A percentile compares a stretch with the other conserved stretches of the same genome.
phyloP scores from a whole-genome alignment of 2,113 vertebrate genomes.

The Dipodomys stephensi region DNA sequence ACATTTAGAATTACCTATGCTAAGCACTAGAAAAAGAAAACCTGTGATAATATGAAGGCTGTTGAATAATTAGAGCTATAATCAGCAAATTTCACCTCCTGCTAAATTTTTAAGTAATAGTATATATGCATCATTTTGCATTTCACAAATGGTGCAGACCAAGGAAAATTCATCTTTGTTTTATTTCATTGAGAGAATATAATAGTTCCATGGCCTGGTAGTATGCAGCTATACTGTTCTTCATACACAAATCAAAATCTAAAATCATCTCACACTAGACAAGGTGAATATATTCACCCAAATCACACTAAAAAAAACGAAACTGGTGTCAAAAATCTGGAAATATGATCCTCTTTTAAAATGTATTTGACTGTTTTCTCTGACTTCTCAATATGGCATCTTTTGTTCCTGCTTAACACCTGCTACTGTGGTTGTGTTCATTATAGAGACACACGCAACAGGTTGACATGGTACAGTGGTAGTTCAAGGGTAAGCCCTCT shows the following conservation, averaged over 20 bases:
- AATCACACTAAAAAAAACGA: background rate
- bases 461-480: background rate
- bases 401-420: background rate
- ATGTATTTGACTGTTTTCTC: background rate
- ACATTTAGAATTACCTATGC: background rate
- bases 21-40: background rate
- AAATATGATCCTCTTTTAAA: background rate
- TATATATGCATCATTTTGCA: background rate
- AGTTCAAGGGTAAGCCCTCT: background rate
- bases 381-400: background rate
- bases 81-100: background rate
- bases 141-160: background rate
- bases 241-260: background rate
- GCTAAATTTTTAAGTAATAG: background rate
- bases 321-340: background rate
- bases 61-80: background rate
- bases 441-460: fast-evolving
- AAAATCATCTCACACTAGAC: background rate
- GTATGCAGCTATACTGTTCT: background rate
- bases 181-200: background rate
- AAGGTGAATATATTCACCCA: background rate
- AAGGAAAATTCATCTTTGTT: background rate
- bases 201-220: background rate
- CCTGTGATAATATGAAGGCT: background rate
- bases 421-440: background rate